Conservation (phyloP, 1,140 invertebrate species). For the Uloborus diversus region DNA sequence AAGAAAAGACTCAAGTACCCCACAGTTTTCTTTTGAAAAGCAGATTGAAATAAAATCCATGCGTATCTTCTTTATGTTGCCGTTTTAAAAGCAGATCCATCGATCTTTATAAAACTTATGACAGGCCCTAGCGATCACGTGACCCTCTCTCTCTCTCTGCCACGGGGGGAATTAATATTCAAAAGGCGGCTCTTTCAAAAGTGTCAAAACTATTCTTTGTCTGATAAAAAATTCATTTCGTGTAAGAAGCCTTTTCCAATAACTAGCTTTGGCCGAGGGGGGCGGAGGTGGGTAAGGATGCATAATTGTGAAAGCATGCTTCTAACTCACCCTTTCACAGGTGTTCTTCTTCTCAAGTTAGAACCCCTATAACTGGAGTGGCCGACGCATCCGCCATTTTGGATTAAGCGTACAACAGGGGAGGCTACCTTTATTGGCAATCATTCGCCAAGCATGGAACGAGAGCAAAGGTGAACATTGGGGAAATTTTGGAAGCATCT, state of each 20-base stretch:
- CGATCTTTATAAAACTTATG: conserved; percentile 44
- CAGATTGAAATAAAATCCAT: background rate
- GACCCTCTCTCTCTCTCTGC: conserved; percentile 10
- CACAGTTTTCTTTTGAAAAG: no score
- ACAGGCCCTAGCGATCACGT: conserved; percentile 28
- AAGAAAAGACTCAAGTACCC: no score
- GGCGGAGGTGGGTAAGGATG: conserved; percentile 24
- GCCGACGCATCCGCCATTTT: no score
- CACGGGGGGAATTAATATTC: conserved; percentile 28
- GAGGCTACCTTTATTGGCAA: no score
- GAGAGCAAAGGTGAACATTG: no score
- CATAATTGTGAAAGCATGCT: conserved; percentile 44
- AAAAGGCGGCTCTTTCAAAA: conserved; percentile 38
- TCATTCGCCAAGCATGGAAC: no score
- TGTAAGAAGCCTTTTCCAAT: conserved; percentile 38
- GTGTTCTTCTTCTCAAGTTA: conserved; percentile 18
- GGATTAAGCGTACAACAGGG: no score
- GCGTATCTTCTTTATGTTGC: background rate
- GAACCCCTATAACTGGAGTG: background rate
- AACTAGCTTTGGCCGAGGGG: conserved; percentile 13
- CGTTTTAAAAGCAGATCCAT: background rate
- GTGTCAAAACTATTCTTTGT: conserved; percentile 50
- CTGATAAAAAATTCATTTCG: conserved; percentile 45
- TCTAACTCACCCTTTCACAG: conserved; percentile 22
- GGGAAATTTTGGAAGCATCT: no score